Percentiles rank a stretch among this genome's conserved stretches.
These are phyloP conservation scores for Lepidocolaptes lacrymiger DNA, from an alignment of 2,797 vertebrate genomes.

Conservation along the genomic window DNA sequence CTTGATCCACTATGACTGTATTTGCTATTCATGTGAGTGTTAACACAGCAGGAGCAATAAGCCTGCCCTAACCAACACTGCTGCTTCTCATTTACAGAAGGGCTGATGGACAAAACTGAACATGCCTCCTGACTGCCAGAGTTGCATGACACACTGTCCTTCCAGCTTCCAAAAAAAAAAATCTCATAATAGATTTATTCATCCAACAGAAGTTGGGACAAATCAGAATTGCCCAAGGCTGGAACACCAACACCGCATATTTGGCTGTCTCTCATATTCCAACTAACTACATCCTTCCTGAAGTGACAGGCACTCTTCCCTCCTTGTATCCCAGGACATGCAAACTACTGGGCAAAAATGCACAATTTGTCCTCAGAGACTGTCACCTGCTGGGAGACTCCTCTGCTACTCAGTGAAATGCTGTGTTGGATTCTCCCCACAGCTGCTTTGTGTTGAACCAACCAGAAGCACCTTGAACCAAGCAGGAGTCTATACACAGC, in stretches of 20 bases:
- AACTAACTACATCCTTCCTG: background rate
- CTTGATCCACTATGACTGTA: background rate
- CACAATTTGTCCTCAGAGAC: background rate
- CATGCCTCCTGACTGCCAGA: background rate
- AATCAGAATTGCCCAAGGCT: background rate
- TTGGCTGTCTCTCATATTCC: background rate
- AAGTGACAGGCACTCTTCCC: background rate
- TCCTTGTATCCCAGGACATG: background rate
- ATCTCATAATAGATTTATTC: background rate
- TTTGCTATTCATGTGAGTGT: background rate
- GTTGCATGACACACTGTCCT: background rate
- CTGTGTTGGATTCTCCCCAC: background rate
- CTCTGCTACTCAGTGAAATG: background rate
- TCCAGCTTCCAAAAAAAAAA: background rate
- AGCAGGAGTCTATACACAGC: background rate
- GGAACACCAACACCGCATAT: background rate
- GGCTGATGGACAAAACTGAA: background rate
- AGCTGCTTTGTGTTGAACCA: background rate
- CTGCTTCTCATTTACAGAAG: background rate
- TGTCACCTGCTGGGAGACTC: background rate
- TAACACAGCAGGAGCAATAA: background rate
- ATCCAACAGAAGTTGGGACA: background rate
- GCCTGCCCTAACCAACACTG: background rate
- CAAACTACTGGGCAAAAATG: background rate
- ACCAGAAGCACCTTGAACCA: background rate